phyloP scores from a whole-genome alignment of 1,140 invertebrate species.

The Nautilus pompilius region DNA sequence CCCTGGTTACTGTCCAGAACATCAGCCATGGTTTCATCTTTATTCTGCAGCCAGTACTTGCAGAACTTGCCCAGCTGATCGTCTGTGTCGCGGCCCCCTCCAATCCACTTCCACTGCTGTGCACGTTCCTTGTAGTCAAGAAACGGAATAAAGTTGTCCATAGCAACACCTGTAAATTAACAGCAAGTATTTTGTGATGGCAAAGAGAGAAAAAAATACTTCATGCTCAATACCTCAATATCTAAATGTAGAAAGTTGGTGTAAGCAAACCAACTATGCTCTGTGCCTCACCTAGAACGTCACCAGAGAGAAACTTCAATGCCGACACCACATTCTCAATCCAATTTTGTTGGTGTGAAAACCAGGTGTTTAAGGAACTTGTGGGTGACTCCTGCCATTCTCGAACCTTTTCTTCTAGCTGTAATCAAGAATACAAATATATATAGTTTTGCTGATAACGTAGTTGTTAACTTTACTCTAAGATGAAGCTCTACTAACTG shows the following conservation, averaged over 20 bases:
- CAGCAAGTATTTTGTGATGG: too few relatives aligned
- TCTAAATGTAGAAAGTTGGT: too few relatives aligned
- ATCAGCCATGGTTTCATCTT: slow-evolving; percentile 50
- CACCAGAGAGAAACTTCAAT: slow-evolving; percentile 82
- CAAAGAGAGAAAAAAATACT: too few relatives aligned
- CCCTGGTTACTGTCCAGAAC: slow-evolving; percentile 42
- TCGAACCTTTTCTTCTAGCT: slow-evolving; percentile 72
- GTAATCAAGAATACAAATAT: slow-evolving; percentile 32
- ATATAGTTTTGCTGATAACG: too few relatives aligned
- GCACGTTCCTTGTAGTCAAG: slow-evolving; percentile 78
- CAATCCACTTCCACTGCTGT: slow-evolving; percentile 87
- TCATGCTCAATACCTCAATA: too few relatives aligned
- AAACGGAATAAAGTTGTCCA: slow-evolving; percentile 89
- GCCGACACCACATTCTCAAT: slow-evolving; percentile 74
- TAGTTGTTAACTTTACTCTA: too few relatives aligned
- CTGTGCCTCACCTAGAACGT: slow-evolving; percentile 68
- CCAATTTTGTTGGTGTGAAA: slow-evolving; percentile 70
- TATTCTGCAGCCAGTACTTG: slow-evolving; percentile 70
- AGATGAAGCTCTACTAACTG: too few relatives aligned
- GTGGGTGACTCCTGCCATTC: slow-evolving; percentile 79
- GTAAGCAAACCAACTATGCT: too few relatives aligned
- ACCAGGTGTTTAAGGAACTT: slow-evolving; percentile 80
- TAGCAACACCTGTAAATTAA: slow-evolving; percentile 61
- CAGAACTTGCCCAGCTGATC: slow-evolving; percentile 72
- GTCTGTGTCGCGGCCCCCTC: slow-evolving; percentile 88